Conservation (phyloP, 2,888 invertebrate species). For the Phengaris arion region DNA sequence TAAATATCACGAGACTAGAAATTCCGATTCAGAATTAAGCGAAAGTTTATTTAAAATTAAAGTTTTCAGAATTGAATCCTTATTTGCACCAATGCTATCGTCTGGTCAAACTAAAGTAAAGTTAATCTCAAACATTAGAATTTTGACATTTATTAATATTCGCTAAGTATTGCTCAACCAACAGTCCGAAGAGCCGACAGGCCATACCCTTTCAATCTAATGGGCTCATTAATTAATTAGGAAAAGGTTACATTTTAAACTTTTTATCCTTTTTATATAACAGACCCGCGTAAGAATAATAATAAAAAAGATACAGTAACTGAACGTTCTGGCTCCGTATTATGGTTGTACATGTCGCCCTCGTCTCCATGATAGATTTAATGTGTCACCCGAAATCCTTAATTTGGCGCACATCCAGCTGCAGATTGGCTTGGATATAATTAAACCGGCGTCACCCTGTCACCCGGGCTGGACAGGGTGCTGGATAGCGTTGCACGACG, state of each 20-base stretch:
- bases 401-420: conserved; percentile 2
- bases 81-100: background rate
- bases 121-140: background rate
- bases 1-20: background rate
- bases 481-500: background rate
- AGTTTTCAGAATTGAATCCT: background rate
- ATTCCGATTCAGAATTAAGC: background rate
- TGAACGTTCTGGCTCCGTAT: background rate
- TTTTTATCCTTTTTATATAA: background rate
- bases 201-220: background rate
- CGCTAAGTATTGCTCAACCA: background rate
- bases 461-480: background rate
- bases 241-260: background rate
- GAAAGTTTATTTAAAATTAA: background rate
- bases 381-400: background rate
- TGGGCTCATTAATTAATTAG: background rate
- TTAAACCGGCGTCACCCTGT: conserved; percentile 5
- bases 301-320: background rate
- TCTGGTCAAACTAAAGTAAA: background rate
- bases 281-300: background rate
- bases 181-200: background rate
- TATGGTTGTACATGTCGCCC: background rate
- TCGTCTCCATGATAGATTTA: background rate
- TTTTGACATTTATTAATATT: background rate
- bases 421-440: conserved; percentile 15